Base-by-base conservation (phyloP, 1,140 invertebrate genomes). In the Oscheius sp. region DNA sequence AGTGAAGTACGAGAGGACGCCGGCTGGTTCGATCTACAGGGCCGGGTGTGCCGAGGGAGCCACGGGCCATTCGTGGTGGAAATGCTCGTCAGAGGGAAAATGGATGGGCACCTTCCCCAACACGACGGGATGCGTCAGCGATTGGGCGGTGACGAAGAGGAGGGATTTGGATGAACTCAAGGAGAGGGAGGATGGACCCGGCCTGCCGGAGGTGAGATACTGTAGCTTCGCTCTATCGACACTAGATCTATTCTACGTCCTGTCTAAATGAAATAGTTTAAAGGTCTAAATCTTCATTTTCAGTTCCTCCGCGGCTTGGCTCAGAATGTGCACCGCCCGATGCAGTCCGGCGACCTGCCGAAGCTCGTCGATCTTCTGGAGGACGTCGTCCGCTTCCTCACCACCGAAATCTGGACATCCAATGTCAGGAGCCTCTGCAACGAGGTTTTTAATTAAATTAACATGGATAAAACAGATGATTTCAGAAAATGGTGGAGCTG, bases 1-100 rank as follows among this genome's bases (percentile, higher is more conserved):
- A 45, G 23, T 45, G 15, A 23, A 45, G 18, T 45, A 23, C 15
- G 15, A 15, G 23, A 15, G 42, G 23, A 45, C 42, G 15, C 18
- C 18, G 42, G 23, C 42, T 70, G 62, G 68, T n/a, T 68, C 68
- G 66, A 70, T 70, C 42, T 66, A n/a, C 63, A 72, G 68, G 15
- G 29, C n/a, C 13, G 23, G 18, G 29, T 69, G 68, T 34, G 62
- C 42, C 0, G 42, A 45, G 23, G 42, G 18, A 23, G 23, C 18
- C 15, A 23, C 23, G 35, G 61, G 61, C 20, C 18, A 34, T 15
- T 63, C 61, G 15, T 36, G 32, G 61, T 63, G 61, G 61, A 36
- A 63, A n/a, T 63, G 61, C 26, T 10, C 26, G 0, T 38, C 61
- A 7, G 61, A 63, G 13, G 61, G 61, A 0, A 7, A 15, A 26